These are phyloP conservation scores for Liposcelis brunnea DNA, from an alignment of 2,888 invertebrate species.

Conservation along the genomic window DNA sequence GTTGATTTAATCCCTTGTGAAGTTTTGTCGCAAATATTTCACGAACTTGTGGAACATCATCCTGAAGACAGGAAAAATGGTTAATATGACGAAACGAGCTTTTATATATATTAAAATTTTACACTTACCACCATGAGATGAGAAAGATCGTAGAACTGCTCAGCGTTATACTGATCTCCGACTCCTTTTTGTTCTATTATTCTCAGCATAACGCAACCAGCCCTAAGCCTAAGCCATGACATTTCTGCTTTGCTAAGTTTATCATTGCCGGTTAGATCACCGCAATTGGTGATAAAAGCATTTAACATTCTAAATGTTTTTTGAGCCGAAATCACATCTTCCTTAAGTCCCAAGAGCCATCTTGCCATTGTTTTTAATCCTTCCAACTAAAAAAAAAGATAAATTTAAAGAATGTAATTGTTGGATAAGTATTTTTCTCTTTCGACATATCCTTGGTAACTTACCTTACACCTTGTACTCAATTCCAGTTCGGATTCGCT, in stretches of 20 bases:
- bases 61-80: slow-evolving; percentile 19
- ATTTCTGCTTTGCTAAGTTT: slow-evolving; percentile 63
- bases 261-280: slow-evolving; percentile 49
- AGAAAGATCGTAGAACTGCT: slow-evolving; percentile 88
- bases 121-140: slow-evolving; percentile 66
- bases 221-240: slow-evolving; percentile 80
- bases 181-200: slow-evolving; percentile 94
- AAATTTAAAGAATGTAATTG: neutral
- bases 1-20: slow-evolving; percentile 72
- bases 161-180: slow-evolving; percentile 83
- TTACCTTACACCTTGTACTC: slow-evolving; percentile 76
- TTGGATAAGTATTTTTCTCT: too few species aligned
- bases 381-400: slow-evolving; percentile 34
- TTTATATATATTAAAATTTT: slow-evolving; percentile 3
- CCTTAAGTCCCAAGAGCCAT: slow-evolving; percentile 83
- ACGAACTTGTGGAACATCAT: slow-evolving; percentile 62
- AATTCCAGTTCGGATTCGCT: slow-evolving; percentile 71
- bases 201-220: slow-evolving; percentile 91
- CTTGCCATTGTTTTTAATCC: slow-evolving; percentile 93
- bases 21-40: slow-evolving; percentile 78
- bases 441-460: slow-evolving; percentile 3
- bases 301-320: slow-evolving; percentile 89
- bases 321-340: slow-evolving; percentile 71
- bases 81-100: too few species aligned
- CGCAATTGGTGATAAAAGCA: slow-evolving; percentile 85